Conservation (phyloP, 2,888 invertebrate species). For the Meta bourneti region DNA sequence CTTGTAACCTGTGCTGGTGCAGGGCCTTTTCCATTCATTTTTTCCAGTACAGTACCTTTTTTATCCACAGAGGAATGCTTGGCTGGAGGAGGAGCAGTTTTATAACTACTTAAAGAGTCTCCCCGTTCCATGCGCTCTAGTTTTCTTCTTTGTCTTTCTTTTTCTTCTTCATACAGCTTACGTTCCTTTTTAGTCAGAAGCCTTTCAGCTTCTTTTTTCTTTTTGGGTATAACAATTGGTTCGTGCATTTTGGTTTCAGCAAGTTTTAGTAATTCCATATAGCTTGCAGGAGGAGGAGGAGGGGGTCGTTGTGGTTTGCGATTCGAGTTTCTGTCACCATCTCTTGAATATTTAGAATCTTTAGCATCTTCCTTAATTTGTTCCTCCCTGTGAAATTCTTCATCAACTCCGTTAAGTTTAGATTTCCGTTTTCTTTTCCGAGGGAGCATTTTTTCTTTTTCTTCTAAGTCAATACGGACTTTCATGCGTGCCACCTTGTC, state of each 20-base stretch:
- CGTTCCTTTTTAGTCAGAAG: conserved; percentile 76
- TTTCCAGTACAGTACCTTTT: conserved; percentile 3
- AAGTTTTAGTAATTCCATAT: conserved; percentile 88
- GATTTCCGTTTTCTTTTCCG: conserved; percentile 72
- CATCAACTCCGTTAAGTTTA: conserved; percentile 24
- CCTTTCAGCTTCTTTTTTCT: conserved; percentile 72
- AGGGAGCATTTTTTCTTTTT: conserved; percentile 66
- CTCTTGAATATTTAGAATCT: conserved; percentile 10
- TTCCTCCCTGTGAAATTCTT: background rate
- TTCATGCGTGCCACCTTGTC: conserved; percentile 76
- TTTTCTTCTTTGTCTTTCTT: conserved; percentile 31
- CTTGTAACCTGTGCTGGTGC: conserved; percentile 41
- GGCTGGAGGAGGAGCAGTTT: background rate
- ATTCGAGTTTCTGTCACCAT: conserved; percentile 5
- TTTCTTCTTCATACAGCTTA: conserved; percentile 66
- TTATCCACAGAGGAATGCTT: conserved; percentile 28
- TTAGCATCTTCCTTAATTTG: conserved; percentile 30
- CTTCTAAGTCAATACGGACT: conserved; percentile 74
- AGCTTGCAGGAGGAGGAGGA: conserved; percentile 90
- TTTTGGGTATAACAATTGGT: conserved; percentile 83
- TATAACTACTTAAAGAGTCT: background rate
- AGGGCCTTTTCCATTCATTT: conserved; percentile 12
- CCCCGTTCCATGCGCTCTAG: conserved; percentile 4
- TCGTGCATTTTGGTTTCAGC: conserved; percentile 91
- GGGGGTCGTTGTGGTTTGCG: conserved; percentile 29